Conservation (phyloP, 2,888 invertebrate species). For the Himalopsyche kuldschensis region DNA sequence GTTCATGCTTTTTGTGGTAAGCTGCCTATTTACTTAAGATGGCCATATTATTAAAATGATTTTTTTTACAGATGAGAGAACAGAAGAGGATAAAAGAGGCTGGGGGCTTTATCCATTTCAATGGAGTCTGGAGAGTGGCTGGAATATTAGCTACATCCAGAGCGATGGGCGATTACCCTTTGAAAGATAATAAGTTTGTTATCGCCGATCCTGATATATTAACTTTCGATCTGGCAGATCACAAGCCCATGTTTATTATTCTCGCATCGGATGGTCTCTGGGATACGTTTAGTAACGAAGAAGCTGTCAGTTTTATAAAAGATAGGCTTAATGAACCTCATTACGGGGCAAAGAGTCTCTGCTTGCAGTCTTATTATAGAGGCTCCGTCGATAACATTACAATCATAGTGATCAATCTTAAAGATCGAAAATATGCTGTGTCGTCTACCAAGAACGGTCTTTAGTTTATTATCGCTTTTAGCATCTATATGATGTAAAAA, state of each 20-base stretch:
- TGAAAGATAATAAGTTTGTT: conserved; percentile 91
- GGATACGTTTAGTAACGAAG: conserved; percentile 95
- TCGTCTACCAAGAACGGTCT: background rate
- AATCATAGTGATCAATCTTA: conserved; percentile 85
- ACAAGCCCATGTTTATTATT: conserved; percentile 86
- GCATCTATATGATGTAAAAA: background rate
- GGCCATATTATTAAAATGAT: background rate
- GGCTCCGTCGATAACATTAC: conserved; percentile 96
- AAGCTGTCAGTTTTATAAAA: conserved; percentile 86
- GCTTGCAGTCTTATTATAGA: conserved; percentile 86
- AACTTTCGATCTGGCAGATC: conserved; percentile 84
- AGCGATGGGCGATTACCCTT: conserved; percentile 92
- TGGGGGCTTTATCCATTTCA: conserved; percentile 92
- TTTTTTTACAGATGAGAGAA: conserved; percentile 72
- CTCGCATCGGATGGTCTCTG: conserved; percentile 95
- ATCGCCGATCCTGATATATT: conserved; percentile 95
- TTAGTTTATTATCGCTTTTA: background rate
- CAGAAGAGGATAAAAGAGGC: conserved; percentile 90
- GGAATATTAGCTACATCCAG: conserved; percentile 93
- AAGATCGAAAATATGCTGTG: conserved; percentile 49
- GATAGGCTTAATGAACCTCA: conserved; percentile 83
- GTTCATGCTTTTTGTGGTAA: too few species aligned
- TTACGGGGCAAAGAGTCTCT: conserved; percentile 89
- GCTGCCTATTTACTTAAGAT: too few species aligned
- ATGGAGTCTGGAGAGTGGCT: conserved; percentile 95